A percentile compares a stretch with the other conserved stretches of the same genome.
Evolutionary conservation across 2,888 invertebrate species (phyloP).

Genomic region (Lottia gigantea): DNA sequence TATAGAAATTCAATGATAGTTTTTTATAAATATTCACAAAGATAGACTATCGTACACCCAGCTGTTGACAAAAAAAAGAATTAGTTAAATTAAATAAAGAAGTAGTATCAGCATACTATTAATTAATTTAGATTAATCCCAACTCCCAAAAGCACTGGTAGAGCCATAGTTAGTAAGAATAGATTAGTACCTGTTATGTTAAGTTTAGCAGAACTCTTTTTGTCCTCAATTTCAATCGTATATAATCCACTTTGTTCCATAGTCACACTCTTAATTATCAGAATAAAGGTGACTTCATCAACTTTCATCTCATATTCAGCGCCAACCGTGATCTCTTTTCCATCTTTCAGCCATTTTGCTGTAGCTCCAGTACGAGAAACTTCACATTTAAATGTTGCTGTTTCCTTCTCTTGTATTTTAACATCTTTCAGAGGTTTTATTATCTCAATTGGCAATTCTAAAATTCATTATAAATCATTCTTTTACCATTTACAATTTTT

Average conservation of each 20-base stretch:
- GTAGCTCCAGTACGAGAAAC: conserved; percentile 94
- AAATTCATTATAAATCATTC: background rate
- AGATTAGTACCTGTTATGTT: conserved; percentile 43
- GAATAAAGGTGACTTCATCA: conserved; percentile 72
- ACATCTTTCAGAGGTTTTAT: conserved; percentile 46
- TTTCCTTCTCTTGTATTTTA: conserved; percentile 41
- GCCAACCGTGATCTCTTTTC: conserved; percentile 86
- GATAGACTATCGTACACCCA: too few species aligned
- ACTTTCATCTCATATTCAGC: conserved; percentile 82
- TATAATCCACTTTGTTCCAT: conserved; percentile 60
- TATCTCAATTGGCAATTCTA: conserved; percentile 55
- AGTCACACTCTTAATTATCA: conserved; percentile 51
- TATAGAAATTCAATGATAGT: too few species aligned
- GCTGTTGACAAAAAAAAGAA: too few species aligned
- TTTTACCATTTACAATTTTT: too few species aligned
- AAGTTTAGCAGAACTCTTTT: conserved; percentile 44
- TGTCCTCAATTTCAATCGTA: conserved; percentile 48
- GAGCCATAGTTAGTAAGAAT: too few species aligned
- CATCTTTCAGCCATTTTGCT: conserved; percentile 85
- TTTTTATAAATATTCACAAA: too few species aligned
- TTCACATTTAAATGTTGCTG: conserved; percentile 88
- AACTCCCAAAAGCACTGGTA: too few species aligned
- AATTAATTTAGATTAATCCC: too few species aligned
- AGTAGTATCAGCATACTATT: too few species aligned
- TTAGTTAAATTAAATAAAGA: too few species aligned